These are phyloP conservation scores for Phaedon cochleariae DNA, from an alignment of 2,888 invertebrate genomes.

Conservation along the genomic window DNA sequence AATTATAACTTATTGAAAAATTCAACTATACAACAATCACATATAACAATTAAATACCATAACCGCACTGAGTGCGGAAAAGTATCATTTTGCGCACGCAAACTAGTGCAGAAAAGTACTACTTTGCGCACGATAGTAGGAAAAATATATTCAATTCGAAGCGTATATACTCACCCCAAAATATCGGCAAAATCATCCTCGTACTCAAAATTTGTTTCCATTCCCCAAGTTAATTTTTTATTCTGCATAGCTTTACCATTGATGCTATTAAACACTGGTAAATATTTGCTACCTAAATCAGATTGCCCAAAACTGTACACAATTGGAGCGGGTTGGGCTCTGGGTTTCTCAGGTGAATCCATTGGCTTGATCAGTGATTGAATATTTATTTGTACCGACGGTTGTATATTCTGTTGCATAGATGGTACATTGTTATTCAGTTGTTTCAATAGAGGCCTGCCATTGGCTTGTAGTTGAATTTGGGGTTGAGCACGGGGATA, in stretches of 20 bases:
- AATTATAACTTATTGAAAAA: no score
- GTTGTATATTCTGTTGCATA: slow-evolving; percentile 49
- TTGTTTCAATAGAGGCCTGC: slow-evolving; percentile 38
- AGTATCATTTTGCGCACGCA: no score
- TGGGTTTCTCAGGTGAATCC: slow-evolving; percentile 53
- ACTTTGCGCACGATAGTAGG: no score
- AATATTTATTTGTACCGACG: slow-evolving; percentile 59
- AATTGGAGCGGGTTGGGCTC: slow-evolving; percentile 55
- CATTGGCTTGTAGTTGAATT: slow-evolving; percentile 44
- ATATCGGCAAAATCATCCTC: slow-evolving; percentile 77
- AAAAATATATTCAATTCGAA: no score
- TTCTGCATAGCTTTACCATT: slow-evolving; percentile 34
- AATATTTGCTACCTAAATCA: slow-evolving; percentile 56
- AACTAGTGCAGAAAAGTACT: no score
- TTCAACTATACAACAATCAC: no score
- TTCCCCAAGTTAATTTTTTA: slow-evolving; percentile 54
- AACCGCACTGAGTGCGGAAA: no score
- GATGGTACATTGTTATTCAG: slow-evolving; percentile 40
- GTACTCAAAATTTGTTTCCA: slow-evolving; percentile 54
- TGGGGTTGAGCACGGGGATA: slow-evolving; percentile 25
- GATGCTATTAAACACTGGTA: slow-evolving; percentile 54
- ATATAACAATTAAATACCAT: no score
- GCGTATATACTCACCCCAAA: slow-evolving; percentile 75
- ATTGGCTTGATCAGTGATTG: slow-evolving; percentile 59
- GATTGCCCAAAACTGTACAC: slow-evolving; percentile 60